phyloP scores from a whole-genome alignment of 2,888 invertebrate species.

The Caradrina clavipalpis region DNA sequence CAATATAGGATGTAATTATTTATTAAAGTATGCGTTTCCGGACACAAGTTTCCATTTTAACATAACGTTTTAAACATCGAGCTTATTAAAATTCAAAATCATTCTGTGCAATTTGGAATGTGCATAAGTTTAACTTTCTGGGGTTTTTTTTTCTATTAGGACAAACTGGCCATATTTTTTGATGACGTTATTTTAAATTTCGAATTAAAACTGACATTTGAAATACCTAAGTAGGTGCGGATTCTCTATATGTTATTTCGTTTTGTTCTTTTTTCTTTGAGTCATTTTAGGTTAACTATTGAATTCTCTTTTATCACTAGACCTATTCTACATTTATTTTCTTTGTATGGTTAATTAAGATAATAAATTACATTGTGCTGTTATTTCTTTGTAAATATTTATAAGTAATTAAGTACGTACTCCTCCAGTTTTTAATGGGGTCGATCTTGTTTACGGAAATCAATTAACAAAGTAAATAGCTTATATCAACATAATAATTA shows the following conservation, averaged over 20 bases:
- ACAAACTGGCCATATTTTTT: neutral
- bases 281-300: neutral
- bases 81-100: slow-evolving; percentile 3
- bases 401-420: neutral
- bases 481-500: neutral
- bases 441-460: slow-evolving; percentile 18
- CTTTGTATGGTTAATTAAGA: slow-evolving; percentile 43
- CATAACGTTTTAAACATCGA: neutral
- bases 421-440: neutral
- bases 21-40: slow-evolving; percentile 7
- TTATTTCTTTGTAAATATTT: slow-evolving; percentile 12
- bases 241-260: neutral
- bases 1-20: slow-evolving; percentile 2
- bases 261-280: too few relatives aligned
- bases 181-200: slow-evolving; percentile 1
- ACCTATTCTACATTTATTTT: slow-evolving; percentile 27
- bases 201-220: neutral
- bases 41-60: slow-evolving; percentile 16
- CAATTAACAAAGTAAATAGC: slow-evolving; percentile 18
- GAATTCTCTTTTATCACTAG: slow-evolving; percentile 39
- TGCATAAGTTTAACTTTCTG: slow-evolving; percentile 1
- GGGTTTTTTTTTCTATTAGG: neutral
- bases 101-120: neutral
- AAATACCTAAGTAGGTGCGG: neutral
- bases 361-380: slow-evolving; percentile 28